Evolutionary conservation across 2,797 vertebrate species (phyloP).

Genomic region (Danio tinwini): DNA sequence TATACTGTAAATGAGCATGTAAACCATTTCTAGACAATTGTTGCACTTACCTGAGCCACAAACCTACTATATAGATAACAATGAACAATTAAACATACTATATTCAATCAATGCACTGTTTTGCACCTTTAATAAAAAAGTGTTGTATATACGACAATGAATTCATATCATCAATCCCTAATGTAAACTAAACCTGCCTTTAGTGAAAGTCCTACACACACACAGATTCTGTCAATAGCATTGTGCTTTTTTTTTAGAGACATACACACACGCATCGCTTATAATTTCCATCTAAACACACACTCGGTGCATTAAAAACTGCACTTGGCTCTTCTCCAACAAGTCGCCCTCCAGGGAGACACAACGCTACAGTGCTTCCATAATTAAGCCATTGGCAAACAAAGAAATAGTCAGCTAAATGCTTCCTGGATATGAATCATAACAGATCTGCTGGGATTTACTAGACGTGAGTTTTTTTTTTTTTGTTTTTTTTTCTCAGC

Average conservation of each 20-base stretch:
- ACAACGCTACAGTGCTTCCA: constrained; percentile 69
- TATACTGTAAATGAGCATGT: too few species aligned
- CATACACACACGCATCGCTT: constrained; percentile 47
- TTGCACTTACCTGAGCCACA: too few species aligned
- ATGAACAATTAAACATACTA: too few species aligned
- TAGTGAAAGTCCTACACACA: constrained; percentile 1
- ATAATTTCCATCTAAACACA: constrained; percentile 39
- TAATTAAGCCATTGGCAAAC: constrained; percentile 75
- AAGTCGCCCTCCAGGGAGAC: constrained; percentile 69
- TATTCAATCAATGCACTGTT: too few species aligned
- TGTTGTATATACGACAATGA: too few species aligned
- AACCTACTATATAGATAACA: too few species aligned
- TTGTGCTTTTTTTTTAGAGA: constrained; percentile 39
- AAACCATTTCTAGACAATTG: too few species aligned
- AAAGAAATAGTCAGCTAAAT: constrained; percentile 74
- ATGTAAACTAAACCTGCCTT: not conserved
- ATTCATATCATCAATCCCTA: not conserved
- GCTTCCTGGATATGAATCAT: constrained; percentile 72
- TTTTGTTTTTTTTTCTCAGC: constrained; percentile 59
- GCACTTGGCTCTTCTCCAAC: constrained; percentile 74
- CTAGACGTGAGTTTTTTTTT: constrained; percentile 54
- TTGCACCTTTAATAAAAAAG: too few species aligned
- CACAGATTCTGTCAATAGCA: constrained; percentile 15
- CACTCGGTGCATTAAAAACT: constrained; percentile 57
- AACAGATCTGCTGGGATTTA: constrained; percentile 62